These are phyloP conservation scores for Stichopus horrens DNA, from an alignment of 53 echinoderm and acorn worm species.

Conservation along the genomic window DNA sequence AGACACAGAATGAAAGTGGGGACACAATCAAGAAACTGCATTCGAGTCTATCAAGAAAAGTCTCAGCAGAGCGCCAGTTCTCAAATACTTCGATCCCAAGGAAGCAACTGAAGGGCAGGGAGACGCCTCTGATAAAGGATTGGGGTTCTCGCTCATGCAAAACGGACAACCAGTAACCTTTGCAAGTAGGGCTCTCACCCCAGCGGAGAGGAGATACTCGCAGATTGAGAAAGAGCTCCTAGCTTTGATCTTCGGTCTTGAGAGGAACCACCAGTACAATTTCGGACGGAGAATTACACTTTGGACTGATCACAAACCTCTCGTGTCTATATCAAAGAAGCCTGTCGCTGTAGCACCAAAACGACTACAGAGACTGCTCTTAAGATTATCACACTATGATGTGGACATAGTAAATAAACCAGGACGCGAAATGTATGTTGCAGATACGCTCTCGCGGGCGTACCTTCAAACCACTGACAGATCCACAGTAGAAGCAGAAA, in stretches of 20 bases:
- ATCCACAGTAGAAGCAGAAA: conserved; percentile 20
- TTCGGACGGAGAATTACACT: conserved; percentile 40
- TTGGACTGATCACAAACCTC: conserved; percentile 56
- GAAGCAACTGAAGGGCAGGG: conserved; percentile 74
- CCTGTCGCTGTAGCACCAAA: conserved; percentile 62
- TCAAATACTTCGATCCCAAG: conserved; percentile 55
- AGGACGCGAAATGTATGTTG: conserved; percentile 49
- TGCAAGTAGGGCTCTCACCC: conserved; percentile 58
- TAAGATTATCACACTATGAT: conserved; percentile 59
- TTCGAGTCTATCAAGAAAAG: conserved; percentile 51
- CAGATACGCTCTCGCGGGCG: conserved; percentile 50
- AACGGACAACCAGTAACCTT: conserved; percentile 68
- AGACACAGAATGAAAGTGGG: conserved; percentile 41
- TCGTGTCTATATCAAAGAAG: conserved; percentile 48
- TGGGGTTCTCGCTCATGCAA: conserved; percentile 67
- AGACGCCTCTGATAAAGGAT: conserved; percentile 68
- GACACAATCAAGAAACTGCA: conserved; percentile 23
- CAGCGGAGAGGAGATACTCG: conserved; percentile 40
- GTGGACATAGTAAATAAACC: conserved; percentile 56
- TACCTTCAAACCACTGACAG: conserved; percentile 29
- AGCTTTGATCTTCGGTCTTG: conserved; percentile 27
- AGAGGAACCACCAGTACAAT: conserved; percentile 50
- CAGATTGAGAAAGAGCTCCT: conserved; percentile 74
- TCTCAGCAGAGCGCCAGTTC: conserved; percentile 44
- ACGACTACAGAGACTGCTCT: conserved; percentile 56